Conservation (phyloP, 2,113 vertebrate species). For the Phaethornis superciliosus region DNA sequence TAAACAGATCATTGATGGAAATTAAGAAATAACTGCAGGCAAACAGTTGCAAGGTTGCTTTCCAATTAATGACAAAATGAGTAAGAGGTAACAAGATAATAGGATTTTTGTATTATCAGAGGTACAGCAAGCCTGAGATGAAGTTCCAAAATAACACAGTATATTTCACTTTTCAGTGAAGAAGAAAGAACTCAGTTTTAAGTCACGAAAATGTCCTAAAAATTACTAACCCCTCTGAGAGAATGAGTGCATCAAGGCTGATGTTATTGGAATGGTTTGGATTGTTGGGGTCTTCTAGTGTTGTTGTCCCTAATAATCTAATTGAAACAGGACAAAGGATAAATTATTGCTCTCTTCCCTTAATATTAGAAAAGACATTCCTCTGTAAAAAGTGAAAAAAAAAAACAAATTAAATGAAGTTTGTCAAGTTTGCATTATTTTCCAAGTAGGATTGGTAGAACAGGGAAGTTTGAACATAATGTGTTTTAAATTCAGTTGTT, state of each 20-base stretch:
- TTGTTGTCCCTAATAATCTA: background rate
- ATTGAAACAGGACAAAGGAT: background rate
- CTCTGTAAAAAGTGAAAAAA: background rate
- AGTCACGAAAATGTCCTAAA: background rate
- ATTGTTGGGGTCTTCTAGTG: background rate
- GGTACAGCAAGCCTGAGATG: background rate
- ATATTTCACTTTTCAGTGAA: background rate
- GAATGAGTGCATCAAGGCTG: background rate
- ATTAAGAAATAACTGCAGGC: background rate
- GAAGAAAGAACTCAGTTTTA: background rate
- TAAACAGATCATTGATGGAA: background rate
- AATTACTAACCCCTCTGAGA: background rate
- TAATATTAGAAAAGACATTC: background rate
- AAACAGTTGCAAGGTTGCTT: background rate
- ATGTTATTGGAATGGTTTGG: background rate
- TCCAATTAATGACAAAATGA: slow-evolving; percentile 9
- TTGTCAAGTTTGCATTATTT: background rate
- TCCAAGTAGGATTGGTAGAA: background rate
- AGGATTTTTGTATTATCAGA: background rate
- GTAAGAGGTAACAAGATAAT: background rate
- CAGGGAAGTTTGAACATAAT: background rate
- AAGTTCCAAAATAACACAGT: background rate
- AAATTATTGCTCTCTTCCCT: background rate
- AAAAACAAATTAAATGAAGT: background rate
- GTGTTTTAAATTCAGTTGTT: background rate